Percentiles rank a stretch among this genome's conserved stretches.
Evolutionary conservation across 2,797 vertebrate genomes (phyloP).

Genomic region (Nasua narica): DNA sequence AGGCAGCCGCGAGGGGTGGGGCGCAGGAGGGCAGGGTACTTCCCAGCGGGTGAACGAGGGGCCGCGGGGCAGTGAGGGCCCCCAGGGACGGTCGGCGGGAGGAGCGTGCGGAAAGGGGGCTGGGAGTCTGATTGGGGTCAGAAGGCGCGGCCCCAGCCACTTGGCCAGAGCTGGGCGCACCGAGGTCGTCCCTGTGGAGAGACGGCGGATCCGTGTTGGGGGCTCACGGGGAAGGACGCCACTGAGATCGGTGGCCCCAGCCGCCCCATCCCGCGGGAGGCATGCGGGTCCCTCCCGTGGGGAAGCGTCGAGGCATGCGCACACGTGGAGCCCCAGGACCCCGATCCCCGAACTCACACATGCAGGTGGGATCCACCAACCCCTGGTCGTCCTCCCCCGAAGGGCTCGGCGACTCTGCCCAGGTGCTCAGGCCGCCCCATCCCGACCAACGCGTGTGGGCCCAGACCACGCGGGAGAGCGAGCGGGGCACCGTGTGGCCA

Average conservation of each 20-base stretch:
- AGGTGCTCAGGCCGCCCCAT: accelerated
- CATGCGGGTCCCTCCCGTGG: accelerated
- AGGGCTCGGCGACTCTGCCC: accelerated
- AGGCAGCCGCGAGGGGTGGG: accelerated
- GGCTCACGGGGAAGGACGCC: too few relatives aligned
- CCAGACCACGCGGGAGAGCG: too few relatives aligned
- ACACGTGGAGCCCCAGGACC: background rate
- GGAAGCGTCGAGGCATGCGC: accelerated
- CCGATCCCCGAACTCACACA: accelerated
- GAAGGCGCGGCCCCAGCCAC: accelerated
- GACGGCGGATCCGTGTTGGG: accelerated
- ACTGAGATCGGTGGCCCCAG: accelerated
- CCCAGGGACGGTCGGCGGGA: background rate
- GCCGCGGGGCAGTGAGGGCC: background rate
- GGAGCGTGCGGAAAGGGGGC: background rate
- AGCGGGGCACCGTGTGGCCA: background rate
- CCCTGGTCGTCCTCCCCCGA: accelerated
- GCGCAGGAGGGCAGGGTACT: background rate
- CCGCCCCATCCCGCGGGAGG: accelerated
- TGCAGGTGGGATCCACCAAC: accelerated
- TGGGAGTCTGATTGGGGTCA: accelerated
- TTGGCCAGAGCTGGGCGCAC: background rate
- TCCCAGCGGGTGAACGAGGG: background rate
- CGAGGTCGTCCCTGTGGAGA: accelerated
- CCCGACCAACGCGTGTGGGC: accelerated